Evolutionary conservation across 1,140 invertebrate species (phyloP).

Genomic region (Drosophila obscura): DNA sequence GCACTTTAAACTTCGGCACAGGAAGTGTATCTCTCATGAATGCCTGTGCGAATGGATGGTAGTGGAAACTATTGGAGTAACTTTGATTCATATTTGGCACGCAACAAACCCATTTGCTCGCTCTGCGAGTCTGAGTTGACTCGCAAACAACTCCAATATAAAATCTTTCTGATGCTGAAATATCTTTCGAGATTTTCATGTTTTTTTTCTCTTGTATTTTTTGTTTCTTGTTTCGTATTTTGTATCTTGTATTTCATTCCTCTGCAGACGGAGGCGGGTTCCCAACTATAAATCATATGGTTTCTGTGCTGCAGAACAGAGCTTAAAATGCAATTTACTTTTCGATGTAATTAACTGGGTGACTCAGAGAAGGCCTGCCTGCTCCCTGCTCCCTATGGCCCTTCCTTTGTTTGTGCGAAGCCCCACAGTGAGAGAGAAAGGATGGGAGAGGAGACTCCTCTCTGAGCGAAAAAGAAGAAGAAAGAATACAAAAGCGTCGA

Average conservation of each 20-base stretch:
- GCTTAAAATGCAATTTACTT: constrained; percentile 74
- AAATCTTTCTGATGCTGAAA: constrained; percentile 6
- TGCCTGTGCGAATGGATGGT: constrained; percentile 22
- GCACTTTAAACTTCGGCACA: constrained; percentile 73
- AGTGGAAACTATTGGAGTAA: background rate
- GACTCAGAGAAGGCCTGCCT: constrained; percentile 24
- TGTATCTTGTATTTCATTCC: background rate
- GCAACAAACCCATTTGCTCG: constrained; percentile 73
- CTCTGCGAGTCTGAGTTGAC: constrained; percentile 5
- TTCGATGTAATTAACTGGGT: constrained; percentile 64
- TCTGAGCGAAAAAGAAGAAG: background rate
- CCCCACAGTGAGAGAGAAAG: background rate
- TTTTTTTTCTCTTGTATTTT: background rate
- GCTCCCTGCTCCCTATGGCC: background rate
- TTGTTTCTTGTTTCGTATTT: background rate
- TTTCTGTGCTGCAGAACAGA: constrained; percentile 45
- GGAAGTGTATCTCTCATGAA: constrained; percentile 55
- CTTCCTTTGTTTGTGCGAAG: background rate
- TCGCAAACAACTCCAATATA: constrained; percentile 10
- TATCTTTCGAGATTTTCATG: background rate
- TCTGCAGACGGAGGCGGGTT: constrained; percentile 15
- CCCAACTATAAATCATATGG: constrained; percentile 34
- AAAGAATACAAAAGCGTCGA: constrained; percentile 63
- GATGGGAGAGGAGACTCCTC: background rate
- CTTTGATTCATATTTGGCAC: constrained; percentile 77